Evolutionary conservation across 2,888 invertebrate genomes (phyloP).

Genomic region (Actias luna): DNA sequence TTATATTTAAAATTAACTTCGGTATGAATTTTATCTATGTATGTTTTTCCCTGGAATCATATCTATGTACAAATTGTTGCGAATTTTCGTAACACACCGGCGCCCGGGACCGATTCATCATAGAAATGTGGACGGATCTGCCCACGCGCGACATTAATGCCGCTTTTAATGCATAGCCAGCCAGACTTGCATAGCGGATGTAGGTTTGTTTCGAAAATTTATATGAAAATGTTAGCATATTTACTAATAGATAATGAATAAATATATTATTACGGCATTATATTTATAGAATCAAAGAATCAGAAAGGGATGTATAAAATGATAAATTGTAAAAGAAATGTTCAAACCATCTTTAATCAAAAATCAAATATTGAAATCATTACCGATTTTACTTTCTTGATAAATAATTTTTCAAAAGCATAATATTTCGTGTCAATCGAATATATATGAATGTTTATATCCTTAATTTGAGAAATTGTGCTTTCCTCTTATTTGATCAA

Average conservation of each 20-base stretch:
- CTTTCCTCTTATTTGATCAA: too few species aligned
- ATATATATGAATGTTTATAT: too few species aligned
- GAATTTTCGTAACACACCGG: slow-evolving; percentile 73
- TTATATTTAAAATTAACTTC: too few species aligned
- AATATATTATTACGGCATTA: not conserved
- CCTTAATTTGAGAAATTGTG: too few species aligned
- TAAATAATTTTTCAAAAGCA: too few species aligned
- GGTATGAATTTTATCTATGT: not conserved
- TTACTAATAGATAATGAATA: not conserved
- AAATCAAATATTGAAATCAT: too few species aligned
- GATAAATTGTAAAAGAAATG: too few species aligned
- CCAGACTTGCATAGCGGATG: slow-evolving; percentile 39
- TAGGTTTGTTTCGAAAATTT: slow-evolving; percentile 45
- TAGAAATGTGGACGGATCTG: slow-evolving; percentile 75
- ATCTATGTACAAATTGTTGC: slow-evolving; percentile 73
- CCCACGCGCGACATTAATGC: slow-evolving; percentile 68
- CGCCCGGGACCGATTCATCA: slow-evolving; percentile 74
- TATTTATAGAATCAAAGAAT: too few species aligned
- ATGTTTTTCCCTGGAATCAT: slow-evolving; percentile 47
- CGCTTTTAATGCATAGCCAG: slow-evolving; percentile 56
- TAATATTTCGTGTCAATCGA: too few species aligned
- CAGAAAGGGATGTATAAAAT: too few species aligned
- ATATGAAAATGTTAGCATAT: slow-evolving; percentile 20
- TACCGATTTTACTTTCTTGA: too few species aligned
- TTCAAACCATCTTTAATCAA: too few species aligned